A percentile compares a stretch with the other conserved stretches of the same genome.
These are phyloP conservation scores for Pherbina coryleti DNA, from an alignment of 2,888 invertebrate species.

Conservation along the genomic window DNA sequence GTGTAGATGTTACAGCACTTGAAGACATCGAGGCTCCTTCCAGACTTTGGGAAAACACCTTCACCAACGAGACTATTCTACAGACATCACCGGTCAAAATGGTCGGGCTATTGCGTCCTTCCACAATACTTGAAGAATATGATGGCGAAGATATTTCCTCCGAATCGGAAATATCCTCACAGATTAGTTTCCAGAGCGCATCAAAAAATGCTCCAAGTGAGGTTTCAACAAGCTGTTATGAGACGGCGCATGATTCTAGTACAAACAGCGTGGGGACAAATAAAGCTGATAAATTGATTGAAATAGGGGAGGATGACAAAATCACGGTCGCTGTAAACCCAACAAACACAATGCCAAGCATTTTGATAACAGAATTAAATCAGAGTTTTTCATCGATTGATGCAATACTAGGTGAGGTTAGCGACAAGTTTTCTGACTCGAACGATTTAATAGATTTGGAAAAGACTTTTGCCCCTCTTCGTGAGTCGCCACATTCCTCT, in stretches of 20 bases:
- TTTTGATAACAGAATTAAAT: neutral
- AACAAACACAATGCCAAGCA: slow-evolving; percentile 15
- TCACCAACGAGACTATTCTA: slow-evolving; percentile 49
- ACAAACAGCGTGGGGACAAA: slow-evolving; percentile 43
- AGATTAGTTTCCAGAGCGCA: slow-evolving; percentile 58
- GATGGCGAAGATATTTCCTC: slow-evolving; percentile 50
- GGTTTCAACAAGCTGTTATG: slow-evolving; percentile 58
- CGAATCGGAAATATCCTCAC: slow-evolving; percentile 50
- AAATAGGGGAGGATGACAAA: neutral
- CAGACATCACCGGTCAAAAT: slow-evolving; percentile 66
- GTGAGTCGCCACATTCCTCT: slow-evolving; percentile 23
- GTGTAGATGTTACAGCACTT: slow-evolving; percentile 61
- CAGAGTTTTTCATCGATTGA: slow-evolving; percentile 11
- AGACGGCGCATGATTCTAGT: slow-evolving; percentile 61
- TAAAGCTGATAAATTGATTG: slow-evolving; percentile 2
- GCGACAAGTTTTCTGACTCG: slow-evolving; percentile 38
- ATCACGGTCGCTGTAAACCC: neutral
- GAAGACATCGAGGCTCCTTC: slow-evolving; percentile 67
- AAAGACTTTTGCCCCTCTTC: slow-evolving; percentile 42
- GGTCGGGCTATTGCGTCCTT: slow-evolving; percentile 66
- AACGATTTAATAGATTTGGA: slow-evolving; percentile 58
- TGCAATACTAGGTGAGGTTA: slow-evolving; percentile 41
- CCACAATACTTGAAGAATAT: slow-evolving; percentile 66
- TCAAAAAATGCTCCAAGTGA: slow-evolving; percentile 47
- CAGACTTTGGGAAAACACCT: slow-evolving; percentile 64